Evolutionary conservation across 2,113 vertebrate genomes (phyloP).

Genomic region (Chlamydotis undulata): DNA sequence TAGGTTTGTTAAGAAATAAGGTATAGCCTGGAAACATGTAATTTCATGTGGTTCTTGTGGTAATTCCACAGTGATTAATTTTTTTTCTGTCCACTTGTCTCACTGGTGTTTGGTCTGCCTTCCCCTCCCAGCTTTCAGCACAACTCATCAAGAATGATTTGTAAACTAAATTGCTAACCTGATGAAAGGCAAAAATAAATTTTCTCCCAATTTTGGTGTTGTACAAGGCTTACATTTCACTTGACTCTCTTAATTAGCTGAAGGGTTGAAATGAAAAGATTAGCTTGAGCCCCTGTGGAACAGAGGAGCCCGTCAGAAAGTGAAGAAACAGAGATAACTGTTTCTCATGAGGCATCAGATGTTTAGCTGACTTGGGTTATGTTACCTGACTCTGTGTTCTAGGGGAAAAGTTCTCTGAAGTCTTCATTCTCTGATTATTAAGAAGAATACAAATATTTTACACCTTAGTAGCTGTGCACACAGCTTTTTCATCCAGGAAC

Average conservation of each 20-base stretch:
- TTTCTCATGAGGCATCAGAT: not conserved
- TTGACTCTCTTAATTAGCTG: not conserved
- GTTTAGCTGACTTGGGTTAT: not conserved
- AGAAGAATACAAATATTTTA: not conserved
- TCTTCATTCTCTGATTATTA: not conserved
- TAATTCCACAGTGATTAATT: not conserved
- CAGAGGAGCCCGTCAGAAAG: not conserved
- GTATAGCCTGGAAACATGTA: rapidly evolving
- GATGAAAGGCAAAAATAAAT: not conserved
- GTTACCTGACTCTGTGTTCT: rapidly evolving
- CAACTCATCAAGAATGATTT: not conserved
- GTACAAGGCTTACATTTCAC: not conserved
- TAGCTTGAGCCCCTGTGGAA: not conserved
- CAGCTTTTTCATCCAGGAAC: not conserved
- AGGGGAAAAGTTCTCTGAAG: not conserved
- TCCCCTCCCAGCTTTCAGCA: not conserved
- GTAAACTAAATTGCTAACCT: not conserved
- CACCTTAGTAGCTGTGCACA: rapidly evolving
- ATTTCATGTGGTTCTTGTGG: not conserved
- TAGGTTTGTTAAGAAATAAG: not conserved
- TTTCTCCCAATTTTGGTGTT: not conserved
- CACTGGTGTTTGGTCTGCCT: not conserved
- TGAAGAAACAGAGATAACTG: not conserved
- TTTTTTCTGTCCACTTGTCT: not conserved
- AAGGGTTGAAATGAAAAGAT: not conserved